Percentiles rank a stretch among this genome's conserved stretches.
Evolutionary conservation across 2,888 invertebrate species (phyloP).

Genomic region (Noctua fimbriata): DNA sequence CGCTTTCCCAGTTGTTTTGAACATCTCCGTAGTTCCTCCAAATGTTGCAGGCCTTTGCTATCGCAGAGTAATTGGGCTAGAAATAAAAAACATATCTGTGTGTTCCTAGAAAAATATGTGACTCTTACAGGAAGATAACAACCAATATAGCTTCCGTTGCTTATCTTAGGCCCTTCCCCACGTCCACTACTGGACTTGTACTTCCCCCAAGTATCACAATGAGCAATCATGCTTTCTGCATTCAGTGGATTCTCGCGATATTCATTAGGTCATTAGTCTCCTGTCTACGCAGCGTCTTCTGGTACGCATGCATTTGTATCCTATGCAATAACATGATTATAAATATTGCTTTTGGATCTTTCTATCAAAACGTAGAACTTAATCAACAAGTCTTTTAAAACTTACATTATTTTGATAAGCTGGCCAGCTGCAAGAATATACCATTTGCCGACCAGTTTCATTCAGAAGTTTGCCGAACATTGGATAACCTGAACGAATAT

Average conservation of each 20-base stretch:
- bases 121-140: not conserved
- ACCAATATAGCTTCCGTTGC: not conserved
- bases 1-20: conserved; percentile 91
- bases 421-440: conserved; percentile 97
- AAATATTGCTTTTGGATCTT: not conserved
- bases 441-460: conserved; percentile 93
- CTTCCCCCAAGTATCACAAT: not conserved
- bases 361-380: not conserved
- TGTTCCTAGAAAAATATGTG: not conserved
- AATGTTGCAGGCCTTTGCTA: conserved; percentile 91
- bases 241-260: not conserved
- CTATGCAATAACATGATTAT: not conserved
- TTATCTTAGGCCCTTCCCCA: not conserved
- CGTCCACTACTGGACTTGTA: not conserved
- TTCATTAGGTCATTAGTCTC: not conserved
- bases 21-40: conserved; percentile 93
- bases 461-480: conserved; percentile 93
- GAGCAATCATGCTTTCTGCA: not conserved
- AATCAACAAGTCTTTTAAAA: not conserved
- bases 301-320: not conserved
- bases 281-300: not conserved
- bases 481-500: conserved; percentile 90
- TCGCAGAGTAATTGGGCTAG: conserved; percentile 90
- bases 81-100: not conserved
- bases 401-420: conserved; percentile 90